phyloP scores from a whole-genome alignment of 2,113 vertebrate species.

The Phyllopteryx taeniolatus region DNA sequence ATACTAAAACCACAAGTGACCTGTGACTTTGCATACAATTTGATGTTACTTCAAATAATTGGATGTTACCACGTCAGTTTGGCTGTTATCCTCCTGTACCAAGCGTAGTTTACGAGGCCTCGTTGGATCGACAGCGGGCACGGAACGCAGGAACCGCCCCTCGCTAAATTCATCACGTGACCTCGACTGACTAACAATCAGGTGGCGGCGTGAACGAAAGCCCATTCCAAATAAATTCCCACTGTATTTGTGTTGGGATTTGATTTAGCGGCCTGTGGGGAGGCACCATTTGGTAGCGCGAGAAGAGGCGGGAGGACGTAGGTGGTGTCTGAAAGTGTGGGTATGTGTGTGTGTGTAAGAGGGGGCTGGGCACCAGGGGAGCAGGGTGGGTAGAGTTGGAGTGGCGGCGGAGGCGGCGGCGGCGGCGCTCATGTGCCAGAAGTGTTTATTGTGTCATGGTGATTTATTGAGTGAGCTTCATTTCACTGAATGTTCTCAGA shows the following conservation, averaged over 20 bases:
- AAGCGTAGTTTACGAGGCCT: too few relatives aligned
- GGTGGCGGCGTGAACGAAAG: conserved; percentile 98
- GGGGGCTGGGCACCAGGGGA: conserved; percentile 75
- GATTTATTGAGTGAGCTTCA: conserved; percentile 99
- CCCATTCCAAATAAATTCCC: conserved; percentile 99
- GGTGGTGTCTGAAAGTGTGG: conserved; percentile 83
- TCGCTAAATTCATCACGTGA: conserved; percentile 89
- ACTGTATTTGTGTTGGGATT: conserved; percentile 97
- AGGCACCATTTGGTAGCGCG: conserved; percentile 98
- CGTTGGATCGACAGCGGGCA: conserved; percentile 56
- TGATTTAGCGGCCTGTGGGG: conserved; percentile 99
- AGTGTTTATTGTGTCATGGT: conserved; percentile 99
- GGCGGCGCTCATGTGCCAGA: conserved; percentile 92
- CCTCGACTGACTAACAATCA: conserved; percentile 93
- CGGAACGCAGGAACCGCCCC: conserved; percentile 70
- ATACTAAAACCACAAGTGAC: background rate
- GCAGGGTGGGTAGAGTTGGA: conserved; percentile 54
- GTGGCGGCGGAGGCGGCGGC: conserved; percentile 52
- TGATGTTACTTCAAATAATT: background rate
- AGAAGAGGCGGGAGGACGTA: conserved; percentile 89
- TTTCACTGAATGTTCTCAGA: conserved; percentile 99
- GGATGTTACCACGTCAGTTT: background rate
- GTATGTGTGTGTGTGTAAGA: conserved; percentile 20
- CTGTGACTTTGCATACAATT: background rate
- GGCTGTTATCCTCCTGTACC: background rate